Conservation (phyloP, 2,797 vertebrate species). For the Myotis pilosus region DNA sequence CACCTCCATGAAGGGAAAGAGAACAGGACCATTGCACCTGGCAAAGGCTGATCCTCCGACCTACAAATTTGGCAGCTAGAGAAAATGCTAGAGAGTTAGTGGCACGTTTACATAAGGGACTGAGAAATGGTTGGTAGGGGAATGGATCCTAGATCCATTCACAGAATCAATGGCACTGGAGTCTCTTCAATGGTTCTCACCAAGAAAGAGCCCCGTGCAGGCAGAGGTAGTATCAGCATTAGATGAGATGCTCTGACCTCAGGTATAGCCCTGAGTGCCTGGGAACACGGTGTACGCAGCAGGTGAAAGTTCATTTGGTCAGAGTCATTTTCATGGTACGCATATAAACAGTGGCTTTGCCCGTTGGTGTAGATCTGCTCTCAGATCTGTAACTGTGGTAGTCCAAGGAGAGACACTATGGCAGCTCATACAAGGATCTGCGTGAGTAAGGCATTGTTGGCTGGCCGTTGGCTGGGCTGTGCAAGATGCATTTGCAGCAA, state of each 20-base stretch:
- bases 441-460: rapidly evolving
- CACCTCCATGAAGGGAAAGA: too few species aligned
- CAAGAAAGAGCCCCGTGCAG: background rate
- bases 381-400: background rate
- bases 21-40: background rate
- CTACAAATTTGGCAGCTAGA: background rate
- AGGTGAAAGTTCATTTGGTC: background rate
- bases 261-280: background rate
- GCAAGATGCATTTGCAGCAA: background rate
- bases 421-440: background rate
- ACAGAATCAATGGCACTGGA: background rate
- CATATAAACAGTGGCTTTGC: background rate
- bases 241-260: background rate
- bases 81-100: background rate
- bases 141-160: background rate
- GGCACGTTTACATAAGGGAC: background rate
- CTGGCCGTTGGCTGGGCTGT: background rate
- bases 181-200: background rate
- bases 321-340: background rate
- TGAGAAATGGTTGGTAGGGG: background rate
- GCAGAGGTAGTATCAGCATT: background rate
- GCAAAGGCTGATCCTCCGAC: background rate
- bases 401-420: rapidly evolving
- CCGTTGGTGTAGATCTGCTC: rapidly evolving
- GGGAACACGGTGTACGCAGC: too few species aligned